Evolutionary conservation across 2,797 vertebrate genomes (phyloP).

Genomic region (Neosilurus hyrtlii): DNA sequence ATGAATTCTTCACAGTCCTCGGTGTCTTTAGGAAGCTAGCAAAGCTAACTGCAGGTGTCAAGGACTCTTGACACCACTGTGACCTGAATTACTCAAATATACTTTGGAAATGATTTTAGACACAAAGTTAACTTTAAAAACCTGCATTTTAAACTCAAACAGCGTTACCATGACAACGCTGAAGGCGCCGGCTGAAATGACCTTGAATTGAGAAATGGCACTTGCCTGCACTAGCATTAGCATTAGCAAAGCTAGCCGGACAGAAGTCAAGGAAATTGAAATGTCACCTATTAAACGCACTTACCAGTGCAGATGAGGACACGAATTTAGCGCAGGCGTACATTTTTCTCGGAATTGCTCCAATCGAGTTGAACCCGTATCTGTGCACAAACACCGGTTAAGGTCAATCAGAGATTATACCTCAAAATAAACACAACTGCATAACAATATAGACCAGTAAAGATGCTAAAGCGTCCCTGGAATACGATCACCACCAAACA

Average conservation of each 20-base stretch:
- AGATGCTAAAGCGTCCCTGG: background rate
- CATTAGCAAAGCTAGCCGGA: background rate
- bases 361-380: constrained; percentile 18
- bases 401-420: constrained; percentile 49
- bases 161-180: constrained; percentile 8
- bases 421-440: background rate
- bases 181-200: constrained; percentile 29
- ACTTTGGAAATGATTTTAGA: background rate
- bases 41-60: background rate
- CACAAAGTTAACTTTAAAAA: background rate
- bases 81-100: background rate
- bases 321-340: constrained; percentile 80
- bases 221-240: constrained; percentile 34
- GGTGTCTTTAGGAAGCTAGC: background rate
- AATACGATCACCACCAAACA: background rate
- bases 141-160: background rate
- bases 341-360: constrained; percentile 60
- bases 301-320: constrained; percentile 78
- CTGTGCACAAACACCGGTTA: constrained; percentile 43
- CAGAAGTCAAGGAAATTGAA: background rate
- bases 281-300: constrained; percentile 44
- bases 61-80: background rate
- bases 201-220: constrained; percentile 45
- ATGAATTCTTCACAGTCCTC: too few species aligned
- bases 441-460: background rate